These are phyloP conservation scores for Thamnaconus septentrionalis DNA, from an alignment of 2,113 vertebrate genomes.

Conservation along the genomic window DNA sequence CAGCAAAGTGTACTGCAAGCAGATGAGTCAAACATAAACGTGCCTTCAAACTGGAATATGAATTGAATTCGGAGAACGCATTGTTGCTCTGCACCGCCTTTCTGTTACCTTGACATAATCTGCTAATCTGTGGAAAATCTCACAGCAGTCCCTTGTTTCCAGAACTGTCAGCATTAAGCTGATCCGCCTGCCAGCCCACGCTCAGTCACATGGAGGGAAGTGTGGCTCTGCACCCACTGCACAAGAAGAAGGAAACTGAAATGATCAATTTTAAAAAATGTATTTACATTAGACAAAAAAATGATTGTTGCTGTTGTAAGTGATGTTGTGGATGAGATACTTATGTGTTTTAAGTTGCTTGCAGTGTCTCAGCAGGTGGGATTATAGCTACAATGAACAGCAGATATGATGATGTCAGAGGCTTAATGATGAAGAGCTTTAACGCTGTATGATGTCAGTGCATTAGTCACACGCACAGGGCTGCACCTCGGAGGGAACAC, in stretches of 20 bases:
- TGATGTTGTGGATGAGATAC: too few species aligned
- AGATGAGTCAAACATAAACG: neutral
- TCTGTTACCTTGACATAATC: slow-evolving; percentile 42
- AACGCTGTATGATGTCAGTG: slow-evolving; percentile 20
- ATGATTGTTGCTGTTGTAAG: too few species aligned
- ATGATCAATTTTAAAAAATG: neutral
- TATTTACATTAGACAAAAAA: too few species aligned
- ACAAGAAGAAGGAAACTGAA: too few species aligned
- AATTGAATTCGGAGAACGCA: slow-evolving; percentile 2
- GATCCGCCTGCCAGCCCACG: slow-evolving; percentile 43
- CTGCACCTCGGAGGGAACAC: slow-evolving; percentile 5
- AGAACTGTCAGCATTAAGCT: slow-evolving; percentile 57
- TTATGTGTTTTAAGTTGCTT: too few species aligned
- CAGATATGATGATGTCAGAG: slow-evolving; percentile 48
- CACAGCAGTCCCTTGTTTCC: slow-evolving; percentile 35
- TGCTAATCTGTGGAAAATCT: slow-evolving; percentile 61
- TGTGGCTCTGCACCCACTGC: neutral
- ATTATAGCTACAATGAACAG: slow-evolving; percentile 43
- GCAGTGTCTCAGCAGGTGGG: neutral
- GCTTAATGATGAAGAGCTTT: slow-evolving; percentile 66
- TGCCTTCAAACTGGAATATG: too few species aligned
- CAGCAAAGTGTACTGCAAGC: neutral
- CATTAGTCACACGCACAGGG: slow-evolving; percentile 21
- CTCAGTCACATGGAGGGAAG: slow-evolving; percentile 8
- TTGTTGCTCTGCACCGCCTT: neutral